Evolutionary conservation across 2,888 invertebrate species (phyloP).

Genomic region (Drosophila picticornis): DNA sequence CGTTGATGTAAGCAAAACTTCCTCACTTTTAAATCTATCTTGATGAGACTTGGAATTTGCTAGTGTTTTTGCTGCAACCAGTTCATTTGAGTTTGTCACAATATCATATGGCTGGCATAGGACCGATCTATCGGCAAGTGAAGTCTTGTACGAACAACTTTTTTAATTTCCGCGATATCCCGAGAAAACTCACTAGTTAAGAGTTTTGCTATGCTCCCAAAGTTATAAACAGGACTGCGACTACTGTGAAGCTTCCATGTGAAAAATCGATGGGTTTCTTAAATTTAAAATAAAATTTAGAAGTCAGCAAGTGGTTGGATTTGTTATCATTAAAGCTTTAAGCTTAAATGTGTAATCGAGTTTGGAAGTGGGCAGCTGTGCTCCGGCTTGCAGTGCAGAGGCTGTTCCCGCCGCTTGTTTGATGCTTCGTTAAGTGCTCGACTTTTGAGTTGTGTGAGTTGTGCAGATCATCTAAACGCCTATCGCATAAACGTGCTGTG

Average conservation of each 20-base stretch:
- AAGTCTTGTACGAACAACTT: background rate
- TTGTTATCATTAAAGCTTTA: background rate
- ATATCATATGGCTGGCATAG: background rate
- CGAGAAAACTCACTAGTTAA: background rate
- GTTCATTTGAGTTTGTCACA: background rate
- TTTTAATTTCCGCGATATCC: background rate
- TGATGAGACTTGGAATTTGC: background rate
- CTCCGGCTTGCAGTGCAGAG: background rate
- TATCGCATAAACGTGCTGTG: conserved; percentile 35
- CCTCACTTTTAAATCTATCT: background rate
- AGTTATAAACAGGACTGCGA: background rate
- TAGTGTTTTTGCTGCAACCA: background rate
- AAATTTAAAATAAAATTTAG: background rate
- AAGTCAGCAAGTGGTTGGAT: background rate
- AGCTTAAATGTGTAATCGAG: background rate
- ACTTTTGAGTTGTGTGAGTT: background rate
- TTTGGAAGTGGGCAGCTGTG: background rate
- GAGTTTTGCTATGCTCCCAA: background rate
- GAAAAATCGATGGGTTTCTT: background rate
- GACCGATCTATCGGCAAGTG: background rate
- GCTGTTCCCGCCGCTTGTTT: background rate
- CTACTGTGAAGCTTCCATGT: background rate
- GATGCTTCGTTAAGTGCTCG: background rate
- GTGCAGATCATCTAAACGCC: background rate
- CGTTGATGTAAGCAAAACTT: too few species aligned